Percentiles rank a stretch among this genome's conserved stretches.
Evolutionary conservation across 2,797 vertebrate species (phyloP).

Genomic region (Gymnoscopelus braueri): DNA sequence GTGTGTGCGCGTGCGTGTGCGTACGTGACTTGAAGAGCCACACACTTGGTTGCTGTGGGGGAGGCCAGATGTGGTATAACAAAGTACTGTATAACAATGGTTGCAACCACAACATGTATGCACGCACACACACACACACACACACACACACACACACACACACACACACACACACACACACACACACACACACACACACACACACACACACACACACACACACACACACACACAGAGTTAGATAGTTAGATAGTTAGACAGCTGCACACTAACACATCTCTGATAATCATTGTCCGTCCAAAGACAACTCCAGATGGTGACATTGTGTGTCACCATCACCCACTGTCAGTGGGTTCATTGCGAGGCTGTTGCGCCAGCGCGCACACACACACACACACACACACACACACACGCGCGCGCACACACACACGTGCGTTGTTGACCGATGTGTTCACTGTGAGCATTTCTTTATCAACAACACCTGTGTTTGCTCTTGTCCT

Average conservation of each 20-base stretch:
- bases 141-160: slow-evolving; percentile 42
- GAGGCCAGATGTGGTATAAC: slow-evolving; percentile 29
- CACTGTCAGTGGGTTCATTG: neutral
- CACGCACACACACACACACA: slow-evolving; percentile 22
- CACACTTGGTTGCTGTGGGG: slow-evolving; percentile 46
- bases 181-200: too few species aligned
- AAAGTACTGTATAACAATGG: neutral
- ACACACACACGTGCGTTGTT: neutral
- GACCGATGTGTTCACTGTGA: slow-evolving; percentile 31
- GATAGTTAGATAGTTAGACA: slow-evolving; percentile 3
- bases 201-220: slow-evolving; percentile 33
- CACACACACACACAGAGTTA: slow-evolving; percentile 31
- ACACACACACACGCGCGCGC: slow-evolving; percentile 9
- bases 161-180: slow-evolving; percentile 42
- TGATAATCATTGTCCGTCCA: slow-evolving; percentile 45
- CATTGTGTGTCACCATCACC: slow-evolving; percentile 15
- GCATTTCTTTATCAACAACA: slow-evolving; percentile 38
- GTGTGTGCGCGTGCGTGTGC: neutral
- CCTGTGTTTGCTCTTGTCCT: slow-evolving; percentile 58
- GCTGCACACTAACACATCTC: slow-evolving; percentile 35
- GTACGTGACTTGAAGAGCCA: slow-evolving; percentile 14
- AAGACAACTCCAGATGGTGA: slow-evolving; percentile 58
- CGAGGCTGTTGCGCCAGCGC: slow-evolving; percentile 25
- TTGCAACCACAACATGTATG: slow-evolving; percentile 35
- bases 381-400: slow-evolving; percentile 14